Percentiles rank a stretch among this genome's conserved stretches.
phyloP scores from a whole-genome alignment of 37 sponge, comb jelly and placozoan species.

The Ianthella basta region DNA sequence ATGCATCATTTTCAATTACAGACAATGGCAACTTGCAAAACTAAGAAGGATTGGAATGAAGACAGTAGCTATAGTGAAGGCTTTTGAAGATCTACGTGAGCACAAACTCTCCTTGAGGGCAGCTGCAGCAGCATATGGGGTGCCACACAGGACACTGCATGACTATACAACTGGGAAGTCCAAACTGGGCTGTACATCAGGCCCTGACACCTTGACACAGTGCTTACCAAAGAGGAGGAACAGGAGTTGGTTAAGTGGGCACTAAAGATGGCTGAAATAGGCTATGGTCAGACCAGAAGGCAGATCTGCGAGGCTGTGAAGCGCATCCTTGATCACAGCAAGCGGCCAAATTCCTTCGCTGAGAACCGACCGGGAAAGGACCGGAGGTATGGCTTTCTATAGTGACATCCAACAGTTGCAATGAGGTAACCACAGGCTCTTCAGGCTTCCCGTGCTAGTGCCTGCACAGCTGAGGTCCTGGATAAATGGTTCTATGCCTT shows the following conservation, averaged over 20 bases:
- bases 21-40: conserved; percentile 18
- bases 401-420: conserved; percentile 25
- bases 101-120: neutral
- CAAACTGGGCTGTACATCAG: neutral
- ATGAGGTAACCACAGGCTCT: conserved; percentile 29
- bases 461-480: conserved; percentile 15
- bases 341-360: conserved; percentile 27
- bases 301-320: conserved; percentile 30
- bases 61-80: neutral
- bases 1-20: neutral
- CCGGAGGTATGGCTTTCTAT: conserved; percentile 51
- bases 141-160: conserved; percentile 17
- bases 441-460: neutral
- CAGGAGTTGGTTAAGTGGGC: conserved; percentile 34
- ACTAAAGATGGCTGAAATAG: conserved; percentile 47
- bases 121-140: conserved; percentile 1
- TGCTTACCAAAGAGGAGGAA: conserved; percentile 34
- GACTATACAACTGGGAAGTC: conserved; percentile 14
- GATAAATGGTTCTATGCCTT: conserved; percentile 3
- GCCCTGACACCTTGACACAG: conserved; percentile 32
- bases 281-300: conserved; percentile 38
- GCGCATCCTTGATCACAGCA: conserved; percentile 34
- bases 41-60: neutral
- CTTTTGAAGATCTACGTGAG: neutral
- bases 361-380: conserved; percentile 45